Evolutionary conservation across 1,140 invertebrate species (phyloP).

Genomic region (Heliothis subflexa): DNA sequence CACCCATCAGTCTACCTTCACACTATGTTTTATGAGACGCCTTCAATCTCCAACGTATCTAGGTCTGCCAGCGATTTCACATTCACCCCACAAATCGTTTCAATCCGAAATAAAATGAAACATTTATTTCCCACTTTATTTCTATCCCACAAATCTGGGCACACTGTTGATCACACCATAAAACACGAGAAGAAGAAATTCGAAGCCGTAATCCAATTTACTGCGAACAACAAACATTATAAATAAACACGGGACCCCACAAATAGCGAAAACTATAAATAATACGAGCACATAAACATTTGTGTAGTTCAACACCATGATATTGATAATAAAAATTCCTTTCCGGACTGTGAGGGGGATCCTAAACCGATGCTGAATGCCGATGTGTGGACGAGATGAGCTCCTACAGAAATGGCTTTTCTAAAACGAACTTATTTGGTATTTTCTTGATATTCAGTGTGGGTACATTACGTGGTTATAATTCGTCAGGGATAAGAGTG

Average conservation of each 20-base stretch:
- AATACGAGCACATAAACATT: conserved; percentile 56
- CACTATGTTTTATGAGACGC: conserved; percentile 24
- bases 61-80: conserved; percentile 10
- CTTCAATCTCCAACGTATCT: conserved; percentile 29
- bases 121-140: conserved; percentile 46
- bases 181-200: conserved; percentile 34
- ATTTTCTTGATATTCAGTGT: conserved; percentile 16
- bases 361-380: conserved; percentile 40
- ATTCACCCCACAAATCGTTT: conserved; percentile 27
- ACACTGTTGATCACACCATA: conserved; percentile 46
- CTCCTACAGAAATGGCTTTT: conserved; percentile 9
- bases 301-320: conserved; percentile 50
- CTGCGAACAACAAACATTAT: conserved; percentile 47
- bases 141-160: conserved; percentile 44
- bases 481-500: no score
- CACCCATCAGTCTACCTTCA: background rate
- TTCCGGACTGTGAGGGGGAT: conserved; percentile 35
- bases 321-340: conserved; percentile 65
- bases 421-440: conserved; percentile 36
- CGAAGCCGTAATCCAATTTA: conserved; percentile 48
- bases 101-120: conserved; percentile 46
- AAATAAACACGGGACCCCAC: conserved; percentile 41
- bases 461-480: background rate
- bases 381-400: conserved; percentile 37
- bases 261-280: conserved; percentile 55